These are phyloP conservation scores for Gymnoscelis rufifasciata DNA, from an alignment of 2,888 invertebrate species.

Conservation along the genomic window DNA sequence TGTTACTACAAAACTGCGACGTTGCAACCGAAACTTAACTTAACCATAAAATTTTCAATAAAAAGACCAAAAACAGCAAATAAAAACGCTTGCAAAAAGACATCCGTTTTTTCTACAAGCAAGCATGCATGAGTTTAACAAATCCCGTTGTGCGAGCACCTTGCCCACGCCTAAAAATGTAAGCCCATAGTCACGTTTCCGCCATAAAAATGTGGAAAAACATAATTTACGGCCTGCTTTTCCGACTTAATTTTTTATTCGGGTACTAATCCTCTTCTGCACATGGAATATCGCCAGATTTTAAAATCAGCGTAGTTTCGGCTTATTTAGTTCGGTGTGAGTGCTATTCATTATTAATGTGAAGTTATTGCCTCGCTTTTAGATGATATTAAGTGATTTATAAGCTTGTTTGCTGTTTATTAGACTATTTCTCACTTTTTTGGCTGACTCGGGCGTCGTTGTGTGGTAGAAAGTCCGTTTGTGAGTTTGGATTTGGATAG, in stretches of 20 bases:
- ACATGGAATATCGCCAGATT: slow-evolving; percentile 15
- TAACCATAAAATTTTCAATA: neutral
- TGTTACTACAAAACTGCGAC: too few species aligned
- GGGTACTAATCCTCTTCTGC: slow-evolving; percentile 17
- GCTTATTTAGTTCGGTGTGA: slow-evolving; percentile 6
- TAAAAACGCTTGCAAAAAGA: slow-evolving; percentile 4
- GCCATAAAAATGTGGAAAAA: slow-evolving; percentile 29
- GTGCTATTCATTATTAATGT: neutral
- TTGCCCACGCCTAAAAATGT: slow-evolving; percentile 21
- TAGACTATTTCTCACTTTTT: neutral
- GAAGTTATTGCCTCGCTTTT: neutral
- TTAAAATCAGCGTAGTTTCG: slow-evolving; percentile 12
- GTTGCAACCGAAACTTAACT: too few species aligned
- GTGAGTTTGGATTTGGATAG: too few species aligned
- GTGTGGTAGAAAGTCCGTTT: too few species aligned
- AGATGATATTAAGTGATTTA: neutral
- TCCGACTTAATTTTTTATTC: slow-evolving; percentile 23
- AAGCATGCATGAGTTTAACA: slow-evolving; percentile 11
- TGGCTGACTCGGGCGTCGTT: too few species aligned
- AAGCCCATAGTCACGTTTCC: slow-evolving; percentile 26
- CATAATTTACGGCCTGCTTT: slow-evolving; percentile 23
- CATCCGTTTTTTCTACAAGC: neutral
- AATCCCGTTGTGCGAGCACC: slow-evolving; percentile 16
- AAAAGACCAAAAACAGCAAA: slow-evolving; percentile 1
- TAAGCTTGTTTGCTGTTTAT: too few species aligned